A percentile compares a stretch with the other conserved stretches of the same genome.
Evolutionary conservation across 2,888 invertebrate genomes (phyloP).

Genomic region (Phalangium opilio): DNA sequence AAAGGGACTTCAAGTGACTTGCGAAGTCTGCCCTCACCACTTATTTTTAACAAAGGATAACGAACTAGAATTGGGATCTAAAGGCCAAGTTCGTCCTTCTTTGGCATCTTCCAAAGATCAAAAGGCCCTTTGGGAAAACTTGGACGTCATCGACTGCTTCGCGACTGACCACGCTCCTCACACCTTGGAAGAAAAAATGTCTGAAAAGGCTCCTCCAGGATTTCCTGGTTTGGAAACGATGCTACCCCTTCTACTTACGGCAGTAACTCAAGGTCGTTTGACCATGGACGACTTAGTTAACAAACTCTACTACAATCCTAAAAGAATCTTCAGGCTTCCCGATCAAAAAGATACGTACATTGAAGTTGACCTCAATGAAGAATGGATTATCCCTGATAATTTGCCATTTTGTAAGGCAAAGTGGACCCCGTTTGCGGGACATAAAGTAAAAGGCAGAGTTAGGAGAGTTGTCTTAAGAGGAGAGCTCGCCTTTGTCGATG

Average conservation of each 20-base stretch:
- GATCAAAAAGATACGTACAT: slow-evolving; percentile 93
- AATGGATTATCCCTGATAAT: slow-evolving; percentile 71
- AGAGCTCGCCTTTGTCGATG: slow-evolving; percentile 90
- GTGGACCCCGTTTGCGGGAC: slow-evolving; percentile 96
- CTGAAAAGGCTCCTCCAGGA: slow-evolving; percentile 61
- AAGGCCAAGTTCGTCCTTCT: slow-evolving; percentile 68
- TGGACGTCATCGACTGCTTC: slow-evolving; percentile 89
- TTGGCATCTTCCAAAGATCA: slow-evolving; percentile 78
- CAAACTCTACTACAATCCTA: slow-evolving; percentile 84
- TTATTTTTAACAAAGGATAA: slow-evolving; percentile 77
- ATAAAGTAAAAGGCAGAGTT: slow-evolving; percentile 67
- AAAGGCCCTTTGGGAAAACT: slow-evolving; percentile 93
- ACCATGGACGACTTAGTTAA: slow-evolving; percentile 79
- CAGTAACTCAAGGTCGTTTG: slow-evolving; percentile 71
- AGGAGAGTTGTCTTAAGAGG: slow-evolving; percentile 87
- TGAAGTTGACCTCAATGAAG: slow-evolving; percentile 77
- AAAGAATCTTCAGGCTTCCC: slow-evolving; percentile 84
- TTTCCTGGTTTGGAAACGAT: slow-evolving; percentile 96
- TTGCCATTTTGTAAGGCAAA: slow-evolving; percentile 75
- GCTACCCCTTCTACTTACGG: slow-evolving; percentile 84
- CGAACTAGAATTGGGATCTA: slow-evolving; percentile 46
- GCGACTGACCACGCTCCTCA: slow-evolving; percentile 99
- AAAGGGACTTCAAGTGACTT: slow-evolving; percentile 77
- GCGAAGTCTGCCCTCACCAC: slow-evolving; percentile 98
- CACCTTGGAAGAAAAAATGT: slow-evolving; percentile 69